phyloP scores from a whole-genome alignment of 2,888 invertebrate species.

The Apotomis betuletana region DNA sequence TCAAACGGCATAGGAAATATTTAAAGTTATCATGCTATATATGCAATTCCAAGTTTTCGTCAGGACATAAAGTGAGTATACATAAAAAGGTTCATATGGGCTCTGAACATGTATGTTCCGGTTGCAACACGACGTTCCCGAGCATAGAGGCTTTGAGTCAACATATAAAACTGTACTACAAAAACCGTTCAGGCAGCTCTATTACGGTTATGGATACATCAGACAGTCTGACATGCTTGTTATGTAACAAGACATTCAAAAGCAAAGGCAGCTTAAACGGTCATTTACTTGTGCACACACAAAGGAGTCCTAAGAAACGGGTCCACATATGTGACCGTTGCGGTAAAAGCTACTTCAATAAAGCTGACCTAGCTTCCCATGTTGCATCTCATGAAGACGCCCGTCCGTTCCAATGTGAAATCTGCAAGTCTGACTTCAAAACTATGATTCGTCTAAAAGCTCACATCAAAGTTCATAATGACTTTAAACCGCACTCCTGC shows the following conservation, averaged over 20 bases:
- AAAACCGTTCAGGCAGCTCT: slow-evolving; percentile 50
- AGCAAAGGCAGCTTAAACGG: slow-evolving; percentile 59
- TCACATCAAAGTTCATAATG: slow-evolving; percentile 62
- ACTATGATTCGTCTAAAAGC: slow-evolving; percentile 53
- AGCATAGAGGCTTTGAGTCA: slow-evolving; percentile 53
- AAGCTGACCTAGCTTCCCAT: slow-evolving; percentile 58
- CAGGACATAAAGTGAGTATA: slow-evolving; percentile 46
- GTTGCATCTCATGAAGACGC: slow-evolving; percentile 62
- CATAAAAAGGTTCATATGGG: slow-evolving; percentile 55
- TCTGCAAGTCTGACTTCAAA: slow-evolving; percentile 66
- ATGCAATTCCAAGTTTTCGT: slow-evolving; percentile 58
- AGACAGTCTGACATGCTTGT: slow-evolving; percentile 57
- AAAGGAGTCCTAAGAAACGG: slow-evolving; percentile 55
- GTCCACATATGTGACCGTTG: slow-evolving; percentile 69
- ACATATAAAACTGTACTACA: slow-evolving; percentile 57
- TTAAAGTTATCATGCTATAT: slow-evolving; percentile 76
- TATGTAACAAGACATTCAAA: slow-evolving; percentile 66
- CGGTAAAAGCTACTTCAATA: slow-evolving; percentile 64
- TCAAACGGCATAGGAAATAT: slow-evolving; percentile 83
- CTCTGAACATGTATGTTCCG: slow-evolving; percentile 57
- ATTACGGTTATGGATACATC: slow-evolving; percentile 47
- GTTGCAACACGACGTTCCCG: slow-evolving; percentile 62
- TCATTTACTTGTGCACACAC: slow-evolving; percentile 84
- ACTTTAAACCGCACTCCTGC: slow-evolving; percentile 60
- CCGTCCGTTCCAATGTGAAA: slow-evolving; percentile 66